These are phyloP conservation scores for Tribolium freemani DNA, from an alignment of 2,888 invertebrate species.

Conservation along the genomic window DNA sequence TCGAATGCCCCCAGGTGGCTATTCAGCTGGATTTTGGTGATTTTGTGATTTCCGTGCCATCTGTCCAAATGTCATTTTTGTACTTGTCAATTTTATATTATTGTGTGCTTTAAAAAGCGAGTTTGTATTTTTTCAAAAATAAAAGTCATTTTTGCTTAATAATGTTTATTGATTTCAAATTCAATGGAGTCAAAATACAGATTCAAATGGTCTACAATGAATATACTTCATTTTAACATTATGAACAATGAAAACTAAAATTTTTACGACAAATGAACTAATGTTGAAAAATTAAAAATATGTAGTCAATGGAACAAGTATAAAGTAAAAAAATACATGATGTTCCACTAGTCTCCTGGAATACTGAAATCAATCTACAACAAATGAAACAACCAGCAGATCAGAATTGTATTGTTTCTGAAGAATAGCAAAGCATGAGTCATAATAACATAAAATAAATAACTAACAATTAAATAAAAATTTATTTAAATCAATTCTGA, in stretches of 20 bases:
- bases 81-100: no score
- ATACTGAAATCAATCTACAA: conserved; percentile 68
- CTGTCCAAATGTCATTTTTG: no score
- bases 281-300: conserved; percentile 22
- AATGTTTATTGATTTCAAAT: conserved; percentile 67
- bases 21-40: conserved; percentile 60
- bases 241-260: conserved; percentile 15
- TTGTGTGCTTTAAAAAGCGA: background rate
- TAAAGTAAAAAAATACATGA: background rate
- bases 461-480: conserved; percentile 44
- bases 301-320: conserved; percentile 14
- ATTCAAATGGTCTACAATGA: conserved; percentile 38
- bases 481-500: conserved; percentile 62
- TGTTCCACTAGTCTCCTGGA: conserved; percentile 57
- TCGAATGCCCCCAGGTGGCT: conserved; percentile 61
- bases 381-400: conserved; percentile 63
- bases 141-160: conserved; percentile 47
- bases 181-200: conserved; percentile 57
- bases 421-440: conserved; percentile 58
- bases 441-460: conserved; percentile 50
- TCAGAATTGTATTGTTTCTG: conserved; percentile 65
- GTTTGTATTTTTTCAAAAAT: background rate
- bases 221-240: conserved; percentile 31
- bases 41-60: background rate
- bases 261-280: conserved; percentile 11